Evolutionary conservation across 2,113 vertebrate genomes (phyloP), one percentile per base, ranked within the genome.

Genomic region (Cheilinus undulatus): DNA sequence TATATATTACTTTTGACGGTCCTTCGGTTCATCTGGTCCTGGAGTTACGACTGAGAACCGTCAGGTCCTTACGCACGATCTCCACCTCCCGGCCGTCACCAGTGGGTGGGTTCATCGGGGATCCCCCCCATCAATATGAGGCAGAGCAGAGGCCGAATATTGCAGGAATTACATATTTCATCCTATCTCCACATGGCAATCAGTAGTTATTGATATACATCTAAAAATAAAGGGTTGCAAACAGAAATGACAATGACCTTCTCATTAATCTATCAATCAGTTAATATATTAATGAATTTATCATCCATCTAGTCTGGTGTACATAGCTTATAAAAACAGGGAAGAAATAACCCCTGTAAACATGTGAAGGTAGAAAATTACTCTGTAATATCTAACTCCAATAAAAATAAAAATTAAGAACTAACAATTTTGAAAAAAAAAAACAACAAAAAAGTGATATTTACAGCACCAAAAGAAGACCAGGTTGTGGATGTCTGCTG

Each of bases 31-130:
- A 5, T 22, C 12, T 22, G 26, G 34, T 63, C 2, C 2, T 14
- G 49, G 23, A 20, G 43, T 7, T 12, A 13, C 9, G 20, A 3
- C 7, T 1, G 14, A 22, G 19, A 49, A 24, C n/a, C 34, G 23
- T n/a, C n/a, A 4, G 45, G 11, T 52, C 52, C 50, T 20, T 23
- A 15, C 10, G 3, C 49, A 14, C 49, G 62, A 11, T 27, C 59
- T 53, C 51, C 68, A 51, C 62, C 52, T 63, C 61, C 60, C 14
- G 8, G 24, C 30, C 34, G 34, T 49, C 58, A 53, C 24, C 30
- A 51, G 73, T 64, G 57, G 57, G 69, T 60, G 49, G 30, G 61
- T 58, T 70, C 77, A 80, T 1, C 73, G 83, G 85, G 81, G 61
- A 82, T 87, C 73, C 40, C 83, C n/a, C 79, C 85, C 53, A 28